Evolutionary conservation across 2,888 invertebrate genomes (phyloP).

Genomic region (Rotaria macrura): DNA sequence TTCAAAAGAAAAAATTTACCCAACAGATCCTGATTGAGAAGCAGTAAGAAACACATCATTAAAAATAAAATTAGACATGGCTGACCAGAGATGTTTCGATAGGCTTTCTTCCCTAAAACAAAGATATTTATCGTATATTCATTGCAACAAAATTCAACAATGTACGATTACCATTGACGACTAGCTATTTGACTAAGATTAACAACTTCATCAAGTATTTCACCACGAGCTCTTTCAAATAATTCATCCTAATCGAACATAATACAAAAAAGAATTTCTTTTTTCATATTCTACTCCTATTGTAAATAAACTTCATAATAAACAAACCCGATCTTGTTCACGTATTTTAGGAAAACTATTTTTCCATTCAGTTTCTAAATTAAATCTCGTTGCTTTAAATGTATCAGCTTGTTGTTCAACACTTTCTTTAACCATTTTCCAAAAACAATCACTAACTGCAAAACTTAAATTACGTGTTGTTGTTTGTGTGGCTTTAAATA

Average conservation of each 20-base stretch:
- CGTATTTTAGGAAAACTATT: constrained; percentile 86
- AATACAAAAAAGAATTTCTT: neutral
- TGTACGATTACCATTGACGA: constrained; percentile 63
- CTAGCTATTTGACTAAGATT: constrained; percentile 70
- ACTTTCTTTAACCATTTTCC: constrained; percentile 98
- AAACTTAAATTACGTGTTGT: constrained; percentile 72
- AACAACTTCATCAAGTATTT: constrained; percentile 89
- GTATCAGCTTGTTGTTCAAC: constrained; percentile 98
- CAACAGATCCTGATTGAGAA: constrained; percentile 60
- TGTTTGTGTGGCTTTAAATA: constrained; percentile 56
- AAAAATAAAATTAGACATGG: constrained; percentile 59
- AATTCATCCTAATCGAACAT: constrained; percentile 64
- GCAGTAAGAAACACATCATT: constrained; percentile 85
- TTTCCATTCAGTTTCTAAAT: constrained; percentile 98
- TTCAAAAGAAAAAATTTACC: neutral
- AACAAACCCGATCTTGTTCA: constrained; percentile 67
- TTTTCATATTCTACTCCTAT: too few relatives aligned
- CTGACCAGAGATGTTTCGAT: constrained; percentile 56
- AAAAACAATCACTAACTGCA: constrained; percentile 94
- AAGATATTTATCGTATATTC: neutral
- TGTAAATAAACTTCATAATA: neutral
- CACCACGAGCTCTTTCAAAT: constrained; percentile 87
- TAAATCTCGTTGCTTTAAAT: constrained; percentile 68
- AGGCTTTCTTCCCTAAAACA: constrained; percentile 62
- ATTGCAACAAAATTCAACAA: neutral